Evolutionary conservation across 2,113 vertebrate species (phyloP).

Genomic region (Eurystomus gularis): DNA sequence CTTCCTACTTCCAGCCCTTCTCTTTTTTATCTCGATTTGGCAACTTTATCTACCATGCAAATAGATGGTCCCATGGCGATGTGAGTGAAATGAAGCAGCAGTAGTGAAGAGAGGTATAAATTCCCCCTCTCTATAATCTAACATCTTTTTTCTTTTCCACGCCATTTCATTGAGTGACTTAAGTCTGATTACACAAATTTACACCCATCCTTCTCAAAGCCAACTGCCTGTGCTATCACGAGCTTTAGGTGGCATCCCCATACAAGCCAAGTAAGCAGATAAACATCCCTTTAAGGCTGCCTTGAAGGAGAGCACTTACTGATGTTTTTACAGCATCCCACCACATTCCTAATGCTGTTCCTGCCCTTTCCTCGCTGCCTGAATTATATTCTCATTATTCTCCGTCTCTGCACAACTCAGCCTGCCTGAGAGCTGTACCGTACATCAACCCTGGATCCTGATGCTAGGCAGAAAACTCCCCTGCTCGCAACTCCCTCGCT

Average conservation of each 20-base stretch:
- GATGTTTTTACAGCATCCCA: not conserved
- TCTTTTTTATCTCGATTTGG: not conserved
- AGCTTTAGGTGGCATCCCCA: not conserved
- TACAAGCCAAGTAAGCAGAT: not conserved
- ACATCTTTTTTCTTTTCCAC: not conserved
- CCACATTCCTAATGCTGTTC: not conserved
- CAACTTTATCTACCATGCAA: not conserved
- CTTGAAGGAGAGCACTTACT: not conserved
- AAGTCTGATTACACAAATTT: not conserved
- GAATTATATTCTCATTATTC: not conserved
- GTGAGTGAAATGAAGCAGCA: not conserved
- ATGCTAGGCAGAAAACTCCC: not conserved
- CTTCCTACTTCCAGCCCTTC: not conserved
- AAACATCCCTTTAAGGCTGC: not conserved
- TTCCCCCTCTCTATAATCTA: not conserved
- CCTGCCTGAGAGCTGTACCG: not conserved
- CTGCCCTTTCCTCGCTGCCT: not conserved
- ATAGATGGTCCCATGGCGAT: accelerated
- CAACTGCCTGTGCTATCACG: not conserved
- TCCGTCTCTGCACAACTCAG: not conserved
- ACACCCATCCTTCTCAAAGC: not conserved
- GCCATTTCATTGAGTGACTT: not conserved
- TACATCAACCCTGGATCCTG: not conserved
- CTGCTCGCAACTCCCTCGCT: not conserved
- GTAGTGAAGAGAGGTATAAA: not conserved